A percentile compares a stretch with the other conserved stretches of the same genome.
Evolutionary conservation across 2,113 vertebrate genomes (phyloP).

Genomic region (Eptesicus fuscus): DNA sequence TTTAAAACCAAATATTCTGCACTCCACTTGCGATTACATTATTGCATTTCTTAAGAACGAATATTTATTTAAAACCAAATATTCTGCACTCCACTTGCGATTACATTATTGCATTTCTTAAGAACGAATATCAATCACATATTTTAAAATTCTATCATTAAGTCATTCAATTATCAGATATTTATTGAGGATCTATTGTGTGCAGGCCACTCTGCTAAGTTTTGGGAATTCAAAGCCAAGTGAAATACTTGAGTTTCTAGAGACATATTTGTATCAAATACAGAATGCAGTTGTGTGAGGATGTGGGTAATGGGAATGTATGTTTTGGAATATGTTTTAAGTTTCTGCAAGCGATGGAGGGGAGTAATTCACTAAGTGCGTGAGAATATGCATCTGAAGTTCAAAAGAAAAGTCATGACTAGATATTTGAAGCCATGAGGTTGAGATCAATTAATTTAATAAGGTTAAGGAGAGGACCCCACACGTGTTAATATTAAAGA

Average conservation of each 20-base stretch:
- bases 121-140: background rate
- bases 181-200: background rate
- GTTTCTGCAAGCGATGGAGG: background rate
- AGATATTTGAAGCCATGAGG: background rate
- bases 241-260: background rate
- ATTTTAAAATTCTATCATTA: background rate
- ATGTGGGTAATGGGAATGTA: background rate
- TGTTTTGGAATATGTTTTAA: background rate
- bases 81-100: background rate
- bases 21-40: background rate
- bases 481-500: background rate
- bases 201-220: background rate
- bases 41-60: background rate
- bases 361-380: background rate
- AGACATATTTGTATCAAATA: background rate
- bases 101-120: background rate
- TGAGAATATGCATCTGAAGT: background rate
- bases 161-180: constrained; percentile 10
- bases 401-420: background rate
- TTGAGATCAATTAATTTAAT: background rate
- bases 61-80: background rate
- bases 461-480: background rate
- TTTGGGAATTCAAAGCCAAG: background rate
- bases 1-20: background rate
- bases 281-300: background rate